These are phyloP conservation scores for Gobio occitaniae DNA, from an alignment of 2,797 vertebrate species.

Conservation along the genomic window DNA sequence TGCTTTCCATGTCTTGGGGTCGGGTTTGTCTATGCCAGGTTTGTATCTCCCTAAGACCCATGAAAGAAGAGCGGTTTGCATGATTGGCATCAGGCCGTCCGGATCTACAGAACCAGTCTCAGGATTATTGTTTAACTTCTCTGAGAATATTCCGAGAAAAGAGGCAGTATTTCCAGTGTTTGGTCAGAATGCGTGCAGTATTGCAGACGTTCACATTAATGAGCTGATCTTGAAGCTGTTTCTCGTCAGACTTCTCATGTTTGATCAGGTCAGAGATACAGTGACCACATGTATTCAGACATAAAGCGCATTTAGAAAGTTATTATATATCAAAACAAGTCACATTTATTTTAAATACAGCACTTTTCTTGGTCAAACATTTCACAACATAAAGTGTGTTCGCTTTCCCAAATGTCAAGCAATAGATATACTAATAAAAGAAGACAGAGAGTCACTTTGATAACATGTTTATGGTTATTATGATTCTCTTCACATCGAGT, in stretches of 20 bases:
- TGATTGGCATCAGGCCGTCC: background rate
- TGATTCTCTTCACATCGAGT: background rate
- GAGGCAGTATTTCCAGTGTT: background rate
- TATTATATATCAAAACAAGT: background rate
- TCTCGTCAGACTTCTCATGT: no score
- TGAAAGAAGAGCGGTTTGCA: background rate
- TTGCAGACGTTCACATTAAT: background rate
- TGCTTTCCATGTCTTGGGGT: slow-evolving; percentile 86
- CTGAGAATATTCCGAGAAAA: background rate
- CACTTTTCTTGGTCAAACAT: background rate
- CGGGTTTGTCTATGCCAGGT: slow-evolving; percentile 79
- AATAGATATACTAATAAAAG: background rate
- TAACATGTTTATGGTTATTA: background rate
- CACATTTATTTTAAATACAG: no score
- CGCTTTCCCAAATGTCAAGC: background rate
- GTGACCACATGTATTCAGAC: background rate
- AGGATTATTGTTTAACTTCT: background rate
- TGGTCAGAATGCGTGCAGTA: background rate
- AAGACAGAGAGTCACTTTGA: background rate
- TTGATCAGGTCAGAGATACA: background rate
- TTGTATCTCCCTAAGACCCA: slow-evolving; percentile 74
- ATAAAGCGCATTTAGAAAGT: background rate
- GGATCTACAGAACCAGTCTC: background rate
- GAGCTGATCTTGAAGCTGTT: background rate
- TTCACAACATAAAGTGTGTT: background rate